These are phyloP conservation scores for Globodera ellingtonae DNA, from an alignment of 1,140 invertebrate genomes.

Conservation along the genomic window DNA sequence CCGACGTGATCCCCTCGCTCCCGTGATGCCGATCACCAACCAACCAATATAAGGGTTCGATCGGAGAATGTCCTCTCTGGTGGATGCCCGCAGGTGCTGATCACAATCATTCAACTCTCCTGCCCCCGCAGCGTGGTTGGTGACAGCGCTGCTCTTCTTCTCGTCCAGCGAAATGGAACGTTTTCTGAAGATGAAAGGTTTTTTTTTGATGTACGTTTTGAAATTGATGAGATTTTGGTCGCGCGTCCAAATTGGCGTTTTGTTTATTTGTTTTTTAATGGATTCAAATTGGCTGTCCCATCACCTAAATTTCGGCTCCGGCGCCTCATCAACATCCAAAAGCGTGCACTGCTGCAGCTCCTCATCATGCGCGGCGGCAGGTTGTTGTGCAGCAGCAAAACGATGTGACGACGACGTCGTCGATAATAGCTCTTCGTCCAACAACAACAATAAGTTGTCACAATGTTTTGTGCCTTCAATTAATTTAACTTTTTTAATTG, in stretches of 20 bases:
- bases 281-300: too few relatives aligned
- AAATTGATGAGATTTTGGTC: neutral
- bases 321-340: too few relatives aligned
- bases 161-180: constrained; percentile 29
- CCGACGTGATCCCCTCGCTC: neutral
- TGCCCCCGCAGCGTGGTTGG: neutral
- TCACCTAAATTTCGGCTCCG: too few relatives aligned
- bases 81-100: constrained; percentile 7
- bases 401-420: too few relatives aligned
- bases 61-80: constrained; percentile 7
- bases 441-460: too few relatives aligned
- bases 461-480: too few relatives aligned
- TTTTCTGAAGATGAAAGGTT: constrained; percentile 25
- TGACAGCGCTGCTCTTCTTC: neutral
- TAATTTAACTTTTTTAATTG: too few relatives aligned
- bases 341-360: too few relatives aligned
- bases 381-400: too few relatives aligned
- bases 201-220: too few relatives aligned
- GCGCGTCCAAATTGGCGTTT: neutral
- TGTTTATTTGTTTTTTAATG: neutral
- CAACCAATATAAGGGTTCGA: constrained; percentile 14
- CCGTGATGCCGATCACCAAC: neutral
- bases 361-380: too few relatives aligned
- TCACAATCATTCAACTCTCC: neutral
- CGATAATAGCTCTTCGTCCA: too few relatives aligned